Evolutionary conservation across 2,888 invertebrate species (phyloP), one percentile per base, ranked within the genome.

Genomic region (Oscheius sp.): DNA sequence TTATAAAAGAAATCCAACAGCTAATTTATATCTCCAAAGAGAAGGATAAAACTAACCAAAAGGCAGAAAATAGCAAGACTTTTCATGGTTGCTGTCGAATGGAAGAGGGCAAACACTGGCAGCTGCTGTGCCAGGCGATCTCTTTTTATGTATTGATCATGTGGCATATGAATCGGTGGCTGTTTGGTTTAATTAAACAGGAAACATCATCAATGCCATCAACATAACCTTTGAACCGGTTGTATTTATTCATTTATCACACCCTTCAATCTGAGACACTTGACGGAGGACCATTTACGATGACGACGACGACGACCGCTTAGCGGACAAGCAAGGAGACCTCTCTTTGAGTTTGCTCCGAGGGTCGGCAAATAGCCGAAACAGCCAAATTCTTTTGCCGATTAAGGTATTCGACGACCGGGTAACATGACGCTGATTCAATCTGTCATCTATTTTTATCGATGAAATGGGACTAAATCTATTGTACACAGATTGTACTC

Each of bases 321-420:
- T 49, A 49, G 49, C 13, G 49, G 49, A 49, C 49, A 49, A 49
- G 49, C 49, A 49, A 49, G 49, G 49, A 13, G n/a, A n/a, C n/a
- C 16, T 18, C 49, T 49, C 49, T 49, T 13, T 35, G 3, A 35
- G 35, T 35, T 35, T 35, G 35, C 35, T 9, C 35, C 35, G 49
- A 35, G 35, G 35, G 35, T 35, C 9, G 35, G 35, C 35, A 35
- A 35, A 49, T n/a, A 49, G 49, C 6, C 16, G 2, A 43, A 16
- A 49, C 49, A 49, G 49, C 49, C 6, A 49, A 49, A 49, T 18
- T 49, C 49, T 49, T 35, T 49, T 7, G 49, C 49, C 49, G 49
- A 49, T 49, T 49, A 49, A 2, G 49, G 49, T 13, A 49, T 3
- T 5, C 5, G 18, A 7, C 13, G 18, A 3, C n/a, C 13, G 49